These are phyloP conservation scores for Martes martes DNA, from an alignment of 2,113 vertebrate genomes.

Conservation along the genomic window DNA sequence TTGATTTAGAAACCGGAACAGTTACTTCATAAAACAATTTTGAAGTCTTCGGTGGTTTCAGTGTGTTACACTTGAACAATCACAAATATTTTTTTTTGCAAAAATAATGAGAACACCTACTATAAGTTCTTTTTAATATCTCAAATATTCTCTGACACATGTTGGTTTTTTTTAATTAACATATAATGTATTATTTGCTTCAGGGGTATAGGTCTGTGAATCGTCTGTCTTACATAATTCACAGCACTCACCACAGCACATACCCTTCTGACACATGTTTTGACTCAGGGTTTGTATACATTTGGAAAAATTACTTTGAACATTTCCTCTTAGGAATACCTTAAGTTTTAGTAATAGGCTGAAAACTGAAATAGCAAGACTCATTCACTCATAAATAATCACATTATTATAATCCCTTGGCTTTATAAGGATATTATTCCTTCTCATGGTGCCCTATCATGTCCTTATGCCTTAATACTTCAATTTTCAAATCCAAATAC, in stretches of 20 bases:
- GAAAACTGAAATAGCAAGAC: slow-evolving; percentile 39
- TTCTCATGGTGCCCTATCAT: slow-evolving; percentile 45
- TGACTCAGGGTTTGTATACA: not conserved
- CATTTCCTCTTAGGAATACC: not conserved
- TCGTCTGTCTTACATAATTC: too few relatives aligned
- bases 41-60: not conserved
- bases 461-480: slow-evolving; percentile 54
- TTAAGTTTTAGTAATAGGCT: not conserved
- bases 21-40: slow-evolving; percentile 1
- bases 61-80: not conserved
- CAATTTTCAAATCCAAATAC: slow-evolving; percentile 71
- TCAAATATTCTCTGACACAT: not conserved
- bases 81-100: not conserved
- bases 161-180: not conserved
- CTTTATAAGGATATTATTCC: slow-evolving; percentile 1
- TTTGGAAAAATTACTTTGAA: not conserved
- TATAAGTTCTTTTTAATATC: not conserved
- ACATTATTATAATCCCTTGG: slow-evolving; percentile 9
- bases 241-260: too few relatives aligned
- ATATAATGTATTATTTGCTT: too few relatives aligned
- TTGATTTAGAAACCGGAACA: not conserved
- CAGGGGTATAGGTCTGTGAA: too few relatives aligned
- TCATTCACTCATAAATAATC: not conserved
- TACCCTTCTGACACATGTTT: not conserved
- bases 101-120: not conserved